These are phyloP conservation scores for Agriotes lineatus DNA, from an alignment of 2,888 invertebrate species.

Conservation along the genomic window DNA sequence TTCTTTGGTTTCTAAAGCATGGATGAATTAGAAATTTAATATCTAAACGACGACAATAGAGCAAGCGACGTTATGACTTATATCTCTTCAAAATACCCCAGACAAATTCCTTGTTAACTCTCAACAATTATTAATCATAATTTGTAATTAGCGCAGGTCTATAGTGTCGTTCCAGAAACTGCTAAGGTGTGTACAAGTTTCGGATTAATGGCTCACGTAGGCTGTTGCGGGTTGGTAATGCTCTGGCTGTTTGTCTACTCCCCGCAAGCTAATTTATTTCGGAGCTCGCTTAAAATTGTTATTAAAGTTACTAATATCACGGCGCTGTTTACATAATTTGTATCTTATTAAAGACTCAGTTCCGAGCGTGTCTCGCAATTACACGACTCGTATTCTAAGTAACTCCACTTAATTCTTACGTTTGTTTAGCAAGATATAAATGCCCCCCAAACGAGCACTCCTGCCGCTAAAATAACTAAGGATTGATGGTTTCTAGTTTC, in stretches of 20 bases:
- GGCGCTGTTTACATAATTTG: constrained; percentile 28
- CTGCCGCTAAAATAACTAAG: no score
- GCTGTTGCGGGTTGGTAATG: constrained; percentile 34
- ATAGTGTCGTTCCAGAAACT: constrained; percentile 18
- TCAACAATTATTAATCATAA: constrained; percentile 13
- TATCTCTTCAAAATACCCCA: background rate
- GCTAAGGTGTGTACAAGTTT: constrained; percentile 18
- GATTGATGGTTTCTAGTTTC: no score
- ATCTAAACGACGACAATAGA: background rate
- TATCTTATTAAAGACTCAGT: constrained; percentile 23
- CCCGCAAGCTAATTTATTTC: constrained; percentile 34
- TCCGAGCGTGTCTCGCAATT: background rate
- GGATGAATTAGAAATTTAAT: no score
- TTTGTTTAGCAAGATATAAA: background rate
- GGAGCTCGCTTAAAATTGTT: constrained; percentile 33
- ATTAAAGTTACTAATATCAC: constrained; percentile 33
- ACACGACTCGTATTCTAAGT: background rate
- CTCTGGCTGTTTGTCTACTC: constrained; percentile 26
- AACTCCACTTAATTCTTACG: background rate
- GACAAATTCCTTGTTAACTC: background rate
- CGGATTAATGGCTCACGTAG: constrained; percentile 24
- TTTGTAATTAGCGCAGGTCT: constrained; percentile 17
- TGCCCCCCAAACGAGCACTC: background rate
- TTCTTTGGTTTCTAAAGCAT: no score
- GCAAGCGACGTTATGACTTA: background rate